These are phyloP conservation scores for Leucopsar rothschildi DNA, from an alignment of 2,113 vertebrate genomes.

Conservation along the genomic window DNA sequence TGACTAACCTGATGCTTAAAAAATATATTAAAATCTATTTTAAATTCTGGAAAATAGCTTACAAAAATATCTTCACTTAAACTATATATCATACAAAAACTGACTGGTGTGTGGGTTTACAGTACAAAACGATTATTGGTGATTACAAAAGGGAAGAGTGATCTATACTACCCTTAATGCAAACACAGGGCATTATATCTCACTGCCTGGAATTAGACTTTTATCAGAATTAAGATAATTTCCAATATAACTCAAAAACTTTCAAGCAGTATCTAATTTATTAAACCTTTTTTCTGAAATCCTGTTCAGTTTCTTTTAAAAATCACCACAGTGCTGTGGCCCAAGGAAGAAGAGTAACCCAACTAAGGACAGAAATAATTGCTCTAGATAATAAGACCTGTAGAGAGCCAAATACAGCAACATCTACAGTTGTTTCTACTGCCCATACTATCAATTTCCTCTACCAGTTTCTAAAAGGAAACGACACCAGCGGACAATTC, in stretches of 20 bases:
- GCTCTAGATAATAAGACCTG: conserved; percentile 12
- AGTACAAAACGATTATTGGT: conserved; percentile 31
- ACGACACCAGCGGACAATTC: background rate
- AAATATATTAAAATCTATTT: conserved; percentile 65
- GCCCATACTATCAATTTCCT: conserved; percentile 8
- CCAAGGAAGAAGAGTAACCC: conserved; percentile 27
- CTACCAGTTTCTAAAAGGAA: conserved; percentile 3
- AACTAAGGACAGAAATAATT: conserved; percentile 27
- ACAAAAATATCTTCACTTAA: conserved; percentile 23
- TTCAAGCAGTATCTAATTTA: conserved; percentile 28
- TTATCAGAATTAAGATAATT: conserved; percentile 13
- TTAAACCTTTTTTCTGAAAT: conserved; percentile 33
- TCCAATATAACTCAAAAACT: conserved; percentile 28
- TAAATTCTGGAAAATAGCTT: conserved; percentile 37
- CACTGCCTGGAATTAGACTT: conserved; percentile 12
- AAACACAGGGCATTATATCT: conserved; percentile 27
- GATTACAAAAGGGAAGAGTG: conserved; percentile 54
- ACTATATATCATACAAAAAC: conserved; percentile 15
- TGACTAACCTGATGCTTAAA: conserved; percentile 50
- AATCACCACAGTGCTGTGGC: conserved; percentile 60
- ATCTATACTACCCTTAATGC: conserved; percentile 29
- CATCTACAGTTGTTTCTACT: conserved; percentile 58
- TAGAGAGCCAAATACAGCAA: conserved; percentile 39
- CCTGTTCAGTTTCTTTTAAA: conserved; percentile 46
- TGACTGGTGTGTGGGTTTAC: background rate